These are phyloP conservation scores for Vollenhovia emeryi DNA, from an alignment of 1,140 invertebrate species.

Conservation along the genomic window DNA sequence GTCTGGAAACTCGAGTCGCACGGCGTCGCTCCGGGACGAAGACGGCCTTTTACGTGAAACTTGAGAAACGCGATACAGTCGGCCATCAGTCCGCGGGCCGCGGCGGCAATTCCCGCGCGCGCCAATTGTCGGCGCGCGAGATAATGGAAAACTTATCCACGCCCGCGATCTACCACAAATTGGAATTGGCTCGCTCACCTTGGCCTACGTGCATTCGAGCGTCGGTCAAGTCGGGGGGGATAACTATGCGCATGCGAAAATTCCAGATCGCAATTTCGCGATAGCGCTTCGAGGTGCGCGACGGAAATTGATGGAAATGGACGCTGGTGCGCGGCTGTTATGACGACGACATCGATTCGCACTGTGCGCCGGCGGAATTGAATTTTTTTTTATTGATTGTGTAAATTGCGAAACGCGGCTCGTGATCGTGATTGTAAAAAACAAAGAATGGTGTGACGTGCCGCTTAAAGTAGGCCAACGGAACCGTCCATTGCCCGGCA, in stretches of 20 bases:
- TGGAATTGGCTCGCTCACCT: constrained; percentile 39
- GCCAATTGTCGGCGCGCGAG: constrained; percentile 11
- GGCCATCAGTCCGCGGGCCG: background rate
- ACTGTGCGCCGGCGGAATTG: background rate
- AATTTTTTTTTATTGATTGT: constrained; percentile 1
- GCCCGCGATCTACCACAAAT: constrained; percentile 42
- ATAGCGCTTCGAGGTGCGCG: constrained; percentile 14
- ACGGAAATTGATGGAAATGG: constrained; percentile 24
- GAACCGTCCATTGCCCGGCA: constrained; percentile 61
- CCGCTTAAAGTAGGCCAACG: constrained; percentile 76
- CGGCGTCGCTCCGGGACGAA: constrained; percentile 4
- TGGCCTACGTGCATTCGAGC: constrained; percentile 39
- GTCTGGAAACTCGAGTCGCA: constrained; percentile 51
- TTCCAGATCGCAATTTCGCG: constrained; percentile 39
- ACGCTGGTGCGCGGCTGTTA: background rate
- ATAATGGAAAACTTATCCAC: constrained; percentile 41
- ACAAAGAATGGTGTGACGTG: constrained; percentile 11
- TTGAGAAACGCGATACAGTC: constrained; percentile 44
- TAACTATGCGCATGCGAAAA: constrained; percentile 12
- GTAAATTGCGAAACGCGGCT: constrained; percentile 17
- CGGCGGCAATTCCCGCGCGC: background rate
- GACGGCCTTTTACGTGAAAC: constrained; percentile 12
- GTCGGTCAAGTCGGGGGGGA: background rate
- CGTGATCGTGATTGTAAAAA: background rate
- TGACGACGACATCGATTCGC: background rate